phyloP scores from a whole-genome alignment of 2,113 vertebrate species.

The Pollachius pollachius region DNA sequence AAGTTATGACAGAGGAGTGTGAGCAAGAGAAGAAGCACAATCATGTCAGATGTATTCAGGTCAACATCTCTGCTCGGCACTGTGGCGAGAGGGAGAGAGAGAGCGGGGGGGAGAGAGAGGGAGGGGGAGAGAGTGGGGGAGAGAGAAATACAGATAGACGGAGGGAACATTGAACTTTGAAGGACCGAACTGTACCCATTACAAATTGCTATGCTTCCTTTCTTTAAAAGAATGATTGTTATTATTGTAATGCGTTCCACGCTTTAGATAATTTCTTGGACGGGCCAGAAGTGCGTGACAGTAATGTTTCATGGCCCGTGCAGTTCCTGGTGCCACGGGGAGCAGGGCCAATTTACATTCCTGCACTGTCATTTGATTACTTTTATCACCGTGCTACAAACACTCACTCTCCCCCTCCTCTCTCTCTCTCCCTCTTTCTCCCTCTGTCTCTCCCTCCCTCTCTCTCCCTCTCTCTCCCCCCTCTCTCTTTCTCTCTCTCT shows the following conservation, averaged over 20 bases:
- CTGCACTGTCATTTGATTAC: slow-evolving; percentile 93
- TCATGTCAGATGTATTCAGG: slow-evolving; percentile 34
- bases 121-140: slow-evolving; percentile 4
- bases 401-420: slow-evolving; percentile 19
- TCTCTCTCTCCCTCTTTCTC: not conserved
- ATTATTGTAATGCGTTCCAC: not conserved
- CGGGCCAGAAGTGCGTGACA: slow-evolving; percentile 83
- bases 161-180: slow-evolving; percentile 30
- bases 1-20: slow-evolving; percentile 12
- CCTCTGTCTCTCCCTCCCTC: slow-evolving; percentile 15
- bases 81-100: slow-evolving; percentile 1
- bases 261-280: slow-evolving; percentile 77
- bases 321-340: slow-evolving; percentile 75
- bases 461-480: not conserved
- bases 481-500: no score
- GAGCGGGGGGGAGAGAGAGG: slow-evolving; percentile 16
- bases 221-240: slow-evolving; percentile 62
- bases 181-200: slow-evolving; percentile 29
- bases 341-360: slow-evolving; percentile 96
- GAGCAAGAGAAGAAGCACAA: slow-evolving; percentile 19
- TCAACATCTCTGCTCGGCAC: no score
- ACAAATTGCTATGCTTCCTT: not conserved
- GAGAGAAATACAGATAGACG: not conserved
- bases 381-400: slow-evolving; percentile 85
- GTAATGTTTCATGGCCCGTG: slow-evolving; percentile 85